Evolutionary conservation across 2,113 vertebrate species (phyloP), one percentile per base, ranked within the genome.

Genomic region (Oreocharis arfaki): DNA sequence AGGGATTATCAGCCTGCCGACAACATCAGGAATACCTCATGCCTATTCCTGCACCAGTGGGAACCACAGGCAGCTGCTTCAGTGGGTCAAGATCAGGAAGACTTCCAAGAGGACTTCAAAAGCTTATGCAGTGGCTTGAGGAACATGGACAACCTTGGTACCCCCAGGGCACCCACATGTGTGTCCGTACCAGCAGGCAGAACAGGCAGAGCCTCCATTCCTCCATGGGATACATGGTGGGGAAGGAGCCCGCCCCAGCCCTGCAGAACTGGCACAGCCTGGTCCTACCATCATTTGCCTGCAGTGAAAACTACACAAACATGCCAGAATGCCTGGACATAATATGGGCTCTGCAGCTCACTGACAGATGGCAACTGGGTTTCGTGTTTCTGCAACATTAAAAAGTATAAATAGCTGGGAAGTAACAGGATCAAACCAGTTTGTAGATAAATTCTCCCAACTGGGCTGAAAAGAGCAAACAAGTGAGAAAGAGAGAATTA

Each of bases 21-120:
- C 2, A 6, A 12, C 6, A 76, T 18, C 10, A 10, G 79, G 46
- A 80, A 37, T 10, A 42, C 18, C 10, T 3, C 0, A 11, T 1
- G 12, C 10, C 35, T 11, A 20, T 65, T 73, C 65, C 27, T 27
- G 15, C 20, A 4, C 65, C 2, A 3, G 23, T 3, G 30, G 26
- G 52, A 78, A 39, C 39, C 71, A 46, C 32, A 10, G n/a, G n/a
- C 60, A 85, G 14, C 32, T 13, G 1, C 11, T 47, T 59, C 47
- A 32, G 52, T 0, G 2, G 23, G 13, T 46, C 37, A n/a, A 14
- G 35, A 77, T 7, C 32, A 55, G 9, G 23, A 89, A 39, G 24
- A 76, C 10, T 47, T 37, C 53, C 3, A 3, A 76, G 59, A 78
- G 16, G 35, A 50, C 32, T 26, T 50, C 27, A 44, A 61, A 75